These are phyloP conservation scores for Drosophila borealis DNA, from an alignment of 2,888 invertebrate genomes.

Conservation along the genomic window DNA sequence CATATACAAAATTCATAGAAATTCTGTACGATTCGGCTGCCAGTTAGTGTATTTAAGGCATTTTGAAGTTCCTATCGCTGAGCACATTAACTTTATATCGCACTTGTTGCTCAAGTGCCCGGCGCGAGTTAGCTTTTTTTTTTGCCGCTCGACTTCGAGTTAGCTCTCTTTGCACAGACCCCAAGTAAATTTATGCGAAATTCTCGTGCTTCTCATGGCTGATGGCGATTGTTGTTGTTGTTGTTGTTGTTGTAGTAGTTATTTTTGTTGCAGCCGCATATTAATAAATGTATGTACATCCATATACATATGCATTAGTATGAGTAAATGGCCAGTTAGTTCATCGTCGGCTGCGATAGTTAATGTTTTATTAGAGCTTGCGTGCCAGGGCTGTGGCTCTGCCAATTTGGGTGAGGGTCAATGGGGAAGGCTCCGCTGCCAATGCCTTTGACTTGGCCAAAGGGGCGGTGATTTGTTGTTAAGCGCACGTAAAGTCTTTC, in stretches of 20 bases:
- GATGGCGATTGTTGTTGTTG: slow-evolving; percentile 32
- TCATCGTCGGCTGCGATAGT: slow-evolving; percentile 31
- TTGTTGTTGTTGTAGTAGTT: slow-evolving; percentile 7
- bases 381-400: slow-evolving; percentile 63
- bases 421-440: slow-evolving; percentile 55
- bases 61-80: slow-evolving; percentile 19
- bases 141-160: slow-evolving; percentile 2
- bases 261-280: slow-evolving; percentile 35
- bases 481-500: slow-evolving; percentile 9
- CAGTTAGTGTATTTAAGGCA: slow-evolving; percentile 18
- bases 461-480: slow-evolving; percentile 33
- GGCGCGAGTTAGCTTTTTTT: slow-evolving; percentile 1
- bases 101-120: slow-evolving; percentile 42
- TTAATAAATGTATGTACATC: slow-evolving; percentile 39
- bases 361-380: slow-evolving; percentile 49
- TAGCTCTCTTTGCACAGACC: slow-evolving; percentile 3
- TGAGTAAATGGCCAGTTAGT: slow-evolving; percentile 47
- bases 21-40: background rate
- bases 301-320: slow-evolving; percentile 35
- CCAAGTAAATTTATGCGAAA: slow-evolving; percentile 69
- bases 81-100: slow-evolving; percentile 41
- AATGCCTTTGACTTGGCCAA: slow-evolving; percentile 39
- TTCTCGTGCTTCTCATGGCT: slow-evolving; percentile 73
- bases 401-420: slow-evolving; percentile 76
- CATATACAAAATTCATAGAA: background rate